Conservation (phyloP, 2,797 vertebrate species). For the Hyperoplus lanceolatus region DNA sequence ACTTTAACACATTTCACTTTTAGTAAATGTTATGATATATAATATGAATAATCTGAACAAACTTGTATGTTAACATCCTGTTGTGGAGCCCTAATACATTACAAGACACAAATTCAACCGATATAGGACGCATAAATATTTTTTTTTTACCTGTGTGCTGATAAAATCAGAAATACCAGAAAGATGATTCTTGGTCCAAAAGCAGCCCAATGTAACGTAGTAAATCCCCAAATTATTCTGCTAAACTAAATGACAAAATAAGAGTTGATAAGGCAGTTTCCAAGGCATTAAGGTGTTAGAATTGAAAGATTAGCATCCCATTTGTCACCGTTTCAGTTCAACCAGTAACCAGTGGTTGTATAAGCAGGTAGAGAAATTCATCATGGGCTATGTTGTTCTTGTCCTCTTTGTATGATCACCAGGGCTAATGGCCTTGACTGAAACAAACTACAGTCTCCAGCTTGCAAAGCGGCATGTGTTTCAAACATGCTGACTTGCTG, state of each 20-base stretch:
- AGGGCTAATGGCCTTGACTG: constrained; percentile 52
- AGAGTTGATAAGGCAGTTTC: constrained; percentile 43
- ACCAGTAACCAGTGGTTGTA: constrained; percentile 65
- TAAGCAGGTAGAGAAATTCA: constrained; percentile 50
- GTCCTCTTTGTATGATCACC: constrained; percentile 43
- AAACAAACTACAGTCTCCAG: constrained; percentile 74
- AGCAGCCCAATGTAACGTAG: constrained; percentile 32
- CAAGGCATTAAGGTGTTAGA: constrained; percentile 62
- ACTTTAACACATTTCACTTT: no score
- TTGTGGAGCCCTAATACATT: no score
- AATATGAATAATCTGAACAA: no score
- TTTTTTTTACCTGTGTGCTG: constrained; percentile 59
- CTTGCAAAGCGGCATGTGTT: constrained; percentile 67
- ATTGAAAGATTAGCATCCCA: constrained; percentile 65
- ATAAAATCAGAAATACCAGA: constrained; percentile 47
- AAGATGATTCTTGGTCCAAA: constrained; percentile 50
- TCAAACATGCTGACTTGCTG: constrained; percentile 85
- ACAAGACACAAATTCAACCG: not conserved
- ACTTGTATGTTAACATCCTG: no score
- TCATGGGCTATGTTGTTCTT: constrained; percentile 75
- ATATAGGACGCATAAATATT: not conserved
- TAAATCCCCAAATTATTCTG: constrained; percentile 34
- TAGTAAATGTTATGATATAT: no score
- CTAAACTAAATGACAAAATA: constrained; percentile 31
- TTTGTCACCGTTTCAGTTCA: constrained; percentile 54